Conservation (phyloP, 2,113 vertebrate species). For the Bagarius yarrelli region DNA sequence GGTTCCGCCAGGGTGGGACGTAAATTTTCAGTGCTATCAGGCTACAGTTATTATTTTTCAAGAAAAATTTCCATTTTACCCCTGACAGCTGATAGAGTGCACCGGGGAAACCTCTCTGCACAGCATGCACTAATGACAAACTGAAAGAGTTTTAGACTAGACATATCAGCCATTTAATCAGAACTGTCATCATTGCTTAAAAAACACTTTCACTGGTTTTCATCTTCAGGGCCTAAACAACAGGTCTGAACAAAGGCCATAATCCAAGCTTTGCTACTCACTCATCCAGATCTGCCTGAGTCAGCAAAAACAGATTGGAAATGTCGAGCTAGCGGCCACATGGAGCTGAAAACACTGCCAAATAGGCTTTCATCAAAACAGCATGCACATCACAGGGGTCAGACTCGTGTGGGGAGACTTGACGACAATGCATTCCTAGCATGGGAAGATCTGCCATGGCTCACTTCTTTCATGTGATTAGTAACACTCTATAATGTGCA, state of each 20-base stretch:
- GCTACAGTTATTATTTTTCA: no score
- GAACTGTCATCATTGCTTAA: background rate
- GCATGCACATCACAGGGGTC: conserved; percentile 25
- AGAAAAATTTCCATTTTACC: background rate
- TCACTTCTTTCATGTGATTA: background rate
- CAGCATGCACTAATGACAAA: conserved; percentile 24
- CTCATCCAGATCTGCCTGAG: conserved; percentile 34
- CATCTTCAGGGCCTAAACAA: conserved; percentile 30
- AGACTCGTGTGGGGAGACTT: background rate
- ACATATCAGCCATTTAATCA: conserved; percentile 15
- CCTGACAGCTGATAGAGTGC: conserved; percentile 3
- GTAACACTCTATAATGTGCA: background rate
- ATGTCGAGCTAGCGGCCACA: conserved; percentile 30
- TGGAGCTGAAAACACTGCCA: conserved; percentile 17
- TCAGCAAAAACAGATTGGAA: conserved; percentile 46
- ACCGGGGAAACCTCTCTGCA: background rate
- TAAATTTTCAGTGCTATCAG: background rate
- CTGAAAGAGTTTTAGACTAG: background rate
- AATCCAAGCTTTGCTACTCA: background rate
- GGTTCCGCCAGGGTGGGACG: no score
- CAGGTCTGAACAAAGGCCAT: background rate
- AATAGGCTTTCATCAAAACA: conserved; percentile 24
- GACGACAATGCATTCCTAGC: conserved; percentile 11
- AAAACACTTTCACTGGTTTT: background rate
- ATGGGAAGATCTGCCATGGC: conserved; percentile 4